Evolutionary conservation across 2,113 vertebrate species (phyloP), one percentile per base, ranked within the genome.

Genomic region (Dinomys branickii): DNA sequence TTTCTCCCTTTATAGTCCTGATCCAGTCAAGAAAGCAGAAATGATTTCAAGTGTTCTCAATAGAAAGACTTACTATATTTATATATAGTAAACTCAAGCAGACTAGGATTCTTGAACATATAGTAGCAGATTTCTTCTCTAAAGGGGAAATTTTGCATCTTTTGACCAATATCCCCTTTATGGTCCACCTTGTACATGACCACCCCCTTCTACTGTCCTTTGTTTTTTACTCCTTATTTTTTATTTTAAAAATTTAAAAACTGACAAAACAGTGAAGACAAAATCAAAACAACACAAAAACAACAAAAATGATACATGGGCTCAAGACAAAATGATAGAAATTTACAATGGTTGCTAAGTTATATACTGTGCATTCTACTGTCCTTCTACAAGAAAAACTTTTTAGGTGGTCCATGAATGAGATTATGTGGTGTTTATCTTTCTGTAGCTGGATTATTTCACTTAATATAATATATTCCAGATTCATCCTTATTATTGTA

Each of bases 21-120:
- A 67, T 65, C 52, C 19, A 86, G 44, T 80, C 54, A 80, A 81
- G 83, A 85, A 92, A 94, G 50, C 20, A 50, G 52, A 95, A 83
- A 35, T n/a, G 56, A 80, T 75, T 83, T 33, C 52, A 47, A 33
- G 14, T 84, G 19, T 83, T 95, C 52, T 54, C 38, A 84, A 52
- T 78, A 90, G 73, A 89, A 82, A 52, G 41, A 35, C n/a, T 38
- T n/a, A 50, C 11, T 5, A n/a, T 78, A 59, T 71, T 94, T 95
- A 86, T 22, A n/a, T n/a, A 44, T 7, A 65, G 73, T 17, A 69
- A 91, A 80, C 3, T 56, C 4, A 41, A 75, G 22, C 44, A 95
- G 50, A 91, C 82, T 52, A 69, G 41, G 14, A 85, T 73, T 73
- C 61, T 67, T 44, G 65, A 52, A 85, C 91, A 80, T n/a, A 3